These are phyloP conservation scores for Psittacula derbiana DNA, from an alignment of 2,797 vertebrate genomes.

Conservation along the genomic window DNA sequence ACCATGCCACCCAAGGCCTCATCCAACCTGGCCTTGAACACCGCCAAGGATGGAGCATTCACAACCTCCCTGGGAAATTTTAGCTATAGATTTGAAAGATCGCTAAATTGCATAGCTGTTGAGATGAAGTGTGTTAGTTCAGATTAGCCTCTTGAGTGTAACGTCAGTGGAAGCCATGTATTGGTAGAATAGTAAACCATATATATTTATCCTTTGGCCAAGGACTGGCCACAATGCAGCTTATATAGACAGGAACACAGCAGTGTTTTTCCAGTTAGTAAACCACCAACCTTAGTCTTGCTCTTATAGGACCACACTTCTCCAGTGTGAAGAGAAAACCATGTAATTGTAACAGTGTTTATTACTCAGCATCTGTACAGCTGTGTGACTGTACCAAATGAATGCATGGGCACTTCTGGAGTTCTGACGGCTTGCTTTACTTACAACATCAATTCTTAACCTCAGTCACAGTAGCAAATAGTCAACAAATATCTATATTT, in stretches of 20 bases:
- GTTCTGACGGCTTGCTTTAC: neutral
- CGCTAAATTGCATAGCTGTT: neutral
- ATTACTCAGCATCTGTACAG: neutral
- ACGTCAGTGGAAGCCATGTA: neutral
- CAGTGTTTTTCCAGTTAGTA: neutral
- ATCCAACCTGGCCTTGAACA: no score
- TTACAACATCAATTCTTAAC: neutral
- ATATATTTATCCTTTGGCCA: neutral
- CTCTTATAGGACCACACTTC: neutral
- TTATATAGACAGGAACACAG: neutral
- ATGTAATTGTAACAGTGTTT: neutral
- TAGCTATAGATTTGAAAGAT: neutral
- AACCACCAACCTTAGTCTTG: neutral
- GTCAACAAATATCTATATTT: neutral
- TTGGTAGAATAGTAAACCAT: neutral
- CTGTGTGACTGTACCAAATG: neutral
- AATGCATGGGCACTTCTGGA: neutral
- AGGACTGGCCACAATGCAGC: neutral
- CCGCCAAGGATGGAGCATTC: no score
- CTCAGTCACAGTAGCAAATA: neutral
- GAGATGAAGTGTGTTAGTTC: neutral
- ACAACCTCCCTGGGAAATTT: neutral
- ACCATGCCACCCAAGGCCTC: no score
- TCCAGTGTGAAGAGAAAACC: neutral
- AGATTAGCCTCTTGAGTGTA: neutral